Base-by-base conservation (phyloP, 2,888 invertebrate genomes). In the Eristalis pertinax region DNA sequence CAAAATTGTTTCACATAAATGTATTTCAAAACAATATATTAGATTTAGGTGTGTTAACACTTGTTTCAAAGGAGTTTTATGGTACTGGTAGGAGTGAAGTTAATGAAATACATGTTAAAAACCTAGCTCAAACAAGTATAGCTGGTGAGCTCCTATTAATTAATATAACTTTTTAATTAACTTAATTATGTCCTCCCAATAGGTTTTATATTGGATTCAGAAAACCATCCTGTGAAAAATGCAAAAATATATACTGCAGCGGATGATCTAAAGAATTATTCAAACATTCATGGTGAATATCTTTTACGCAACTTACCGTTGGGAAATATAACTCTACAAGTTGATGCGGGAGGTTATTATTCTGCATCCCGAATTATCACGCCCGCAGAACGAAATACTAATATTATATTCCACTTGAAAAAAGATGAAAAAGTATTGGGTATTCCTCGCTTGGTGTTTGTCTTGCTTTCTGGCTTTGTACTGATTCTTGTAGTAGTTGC, bases 401-500 rank as follows among this genome's bases (percentile, higher is more conserved):
- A 93, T 69, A 93, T 97, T 0, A 93, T 97, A 88, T 95, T 97
- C 89, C 96, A 95, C 88, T 91, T 97, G 75, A 94, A 94, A 64
- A 93, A 94, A 13, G 95, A 97, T 90, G 95, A 96, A 89, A 94
- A 94, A 83, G 95, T 97, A 19, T 93, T 96, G 89, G 97, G 97
- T 0, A 93, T 97, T 93, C 96, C 97, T 0, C 93, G 97, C 35
- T 93, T 97, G 26, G 94, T 96, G 1, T 97, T 98, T 91, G 95
- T 97, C 41, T 94, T 97, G 90, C 91, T 97, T 11, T 94, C 96
- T 89, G 97, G 97, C 95, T 89, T 91, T 35, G 72, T 91, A 2
- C 90, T 92, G 38, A 91, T 93, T 13, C 88, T 91, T 2, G 72
- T 89, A 22, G 90, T 93, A 4, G 90, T 91, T 13, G 75, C 90